Base-by-base conservation (phyloP, 2,113 vertebrate species). In the Meriones unguiculatus region DNA sequence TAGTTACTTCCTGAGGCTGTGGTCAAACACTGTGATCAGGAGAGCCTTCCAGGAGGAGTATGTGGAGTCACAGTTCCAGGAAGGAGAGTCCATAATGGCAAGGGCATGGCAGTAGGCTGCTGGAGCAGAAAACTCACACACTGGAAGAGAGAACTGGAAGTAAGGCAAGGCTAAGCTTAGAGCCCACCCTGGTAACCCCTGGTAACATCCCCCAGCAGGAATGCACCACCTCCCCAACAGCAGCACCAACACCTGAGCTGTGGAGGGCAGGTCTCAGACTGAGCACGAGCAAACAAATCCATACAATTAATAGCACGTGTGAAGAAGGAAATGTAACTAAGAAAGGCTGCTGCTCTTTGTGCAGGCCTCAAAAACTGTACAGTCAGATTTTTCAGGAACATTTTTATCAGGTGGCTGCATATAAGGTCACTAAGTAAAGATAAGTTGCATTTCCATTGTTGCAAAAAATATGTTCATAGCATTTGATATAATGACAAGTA, bases 401-500 rank as follows among this genome's bases (percentile, higher is more conserved):
- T 84, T 84, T 64, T 84, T 64, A 64, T 41, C 14, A 38, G 22
- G 22, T 59, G 20, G 9, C 52, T 80, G 52, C 50, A 12, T 80
- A 10, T 12, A 81, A 35, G 52, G 52, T n/a, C 32, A 22, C 50
- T 57, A n/a, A 81, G 12, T 62, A 82, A 82, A 38, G 22, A 64
- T 38, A 64, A 81, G 78, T n/a, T 54, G 5, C 11, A 7, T 57
- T 57, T 64, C 15, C 57, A 41, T 2, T 82, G 20, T 38, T 62
- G 57, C 7, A 62, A 82, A 82, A 62, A 82, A 62, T 59, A 25
- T 84, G 67, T 84, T 88, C 20, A 38, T 64, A 90, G 6, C 38
- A 90, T 65, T 91, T 81, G 91, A 89, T 75, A 24, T 75, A 76
- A 87, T 22, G 76, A 82, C 81, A 82, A 87, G 41, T 54, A 52